phyloP scores from a whole-genome alignment of 1,140 invertebrate genomes.

The Periplaneta americana region DNA sequence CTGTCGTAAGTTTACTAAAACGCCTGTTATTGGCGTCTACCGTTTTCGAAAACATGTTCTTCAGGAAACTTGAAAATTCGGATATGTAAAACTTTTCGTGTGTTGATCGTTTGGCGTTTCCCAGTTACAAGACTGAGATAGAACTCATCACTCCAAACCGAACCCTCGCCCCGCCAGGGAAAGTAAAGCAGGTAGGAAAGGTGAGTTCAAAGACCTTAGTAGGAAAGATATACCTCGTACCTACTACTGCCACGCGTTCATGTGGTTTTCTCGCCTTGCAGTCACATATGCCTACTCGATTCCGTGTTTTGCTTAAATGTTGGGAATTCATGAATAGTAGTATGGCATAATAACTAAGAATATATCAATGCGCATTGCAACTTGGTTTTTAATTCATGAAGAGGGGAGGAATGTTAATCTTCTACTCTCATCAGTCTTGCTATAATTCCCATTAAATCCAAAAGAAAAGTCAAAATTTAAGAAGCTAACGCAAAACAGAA shows the following conservation, averaged over 20 bases:
- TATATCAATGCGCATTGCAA: too few relatives aligned
- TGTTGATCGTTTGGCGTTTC: neutral
- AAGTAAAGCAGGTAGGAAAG: constrained; percentile 8
- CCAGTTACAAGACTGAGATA: neutral
- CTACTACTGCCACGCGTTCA: neutral
- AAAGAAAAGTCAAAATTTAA: too few relatives aligned
- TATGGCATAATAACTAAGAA: too few relatives aligned
- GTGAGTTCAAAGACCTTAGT: neutral
- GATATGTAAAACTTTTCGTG: neutral
- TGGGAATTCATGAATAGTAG: too few relatives aligned
- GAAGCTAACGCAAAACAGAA: too few relatives aligned
- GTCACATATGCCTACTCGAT: too few relatives aligned
- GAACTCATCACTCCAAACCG: neutral
- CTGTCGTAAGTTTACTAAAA: neutral
- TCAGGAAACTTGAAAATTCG: neutral
- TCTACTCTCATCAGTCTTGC: too few relatives aligned
- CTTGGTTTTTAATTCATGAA: too few relatives aligned
- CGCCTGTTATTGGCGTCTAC: neutral
- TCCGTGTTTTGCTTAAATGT: too few relatives aligned
- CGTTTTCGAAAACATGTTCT: neutral
- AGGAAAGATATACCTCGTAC: neutral
- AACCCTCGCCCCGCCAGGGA: neutral
- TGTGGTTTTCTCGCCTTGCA: too few relatives aligned
- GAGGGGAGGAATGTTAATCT: too few relatives aligned
- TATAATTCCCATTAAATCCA: too few relatives aligned